These are phyloP conservation scores for Tineola bisselliella DNA, from an alignment of 2,888 invertebrate species.

Conservation along the genomic window DNA sequence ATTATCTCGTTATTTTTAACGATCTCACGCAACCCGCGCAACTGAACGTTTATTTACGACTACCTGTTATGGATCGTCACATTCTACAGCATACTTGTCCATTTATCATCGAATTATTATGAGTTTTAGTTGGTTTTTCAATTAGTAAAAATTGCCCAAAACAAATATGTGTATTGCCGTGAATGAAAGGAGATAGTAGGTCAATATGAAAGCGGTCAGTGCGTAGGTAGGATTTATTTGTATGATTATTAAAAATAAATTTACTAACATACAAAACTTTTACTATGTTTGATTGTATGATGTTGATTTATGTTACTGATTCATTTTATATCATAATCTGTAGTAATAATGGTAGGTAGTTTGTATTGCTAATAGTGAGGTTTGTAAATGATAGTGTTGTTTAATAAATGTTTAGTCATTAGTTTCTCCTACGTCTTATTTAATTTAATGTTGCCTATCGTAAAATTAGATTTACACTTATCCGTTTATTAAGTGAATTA, in stretches of 20 bases:
- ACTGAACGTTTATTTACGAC: slow-evolving; percentile 22
- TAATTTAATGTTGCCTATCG: neutral
- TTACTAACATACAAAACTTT: neutral
- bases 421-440: neutral
- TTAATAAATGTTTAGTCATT: neutral
- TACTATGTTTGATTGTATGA: neutral
- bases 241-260: neutral
- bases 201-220: slow-evolving; percentile 3
- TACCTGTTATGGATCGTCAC: slow-evolving; percentile 13
- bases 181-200: slow-evolving; percentile 6
- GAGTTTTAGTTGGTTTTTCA: neutral
- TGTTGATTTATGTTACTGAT: too few species aligned
- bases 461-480: slow-evolving; percentile 3
- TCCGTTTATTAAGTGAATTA: neutral
- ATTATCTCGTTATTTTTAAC: slow-evolving; percentile 32
- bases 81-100: neutral
- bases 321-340: neutral
- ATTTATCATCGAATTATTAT: neutral
- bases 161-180: slow-evolving; percentile 10
- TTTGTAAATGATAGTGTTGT: neutral
- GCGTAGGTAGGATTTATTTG: neutral
- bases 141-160: neutral
- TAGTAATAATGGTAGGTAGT: neutral
- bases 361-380: neutral
- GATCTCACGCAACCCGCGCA: slow-evolving; percentile 24